Evolutionary conservation across 1,140 invertebrate species (phyloP).

Genomic region (Nymphalis io): DNA sequence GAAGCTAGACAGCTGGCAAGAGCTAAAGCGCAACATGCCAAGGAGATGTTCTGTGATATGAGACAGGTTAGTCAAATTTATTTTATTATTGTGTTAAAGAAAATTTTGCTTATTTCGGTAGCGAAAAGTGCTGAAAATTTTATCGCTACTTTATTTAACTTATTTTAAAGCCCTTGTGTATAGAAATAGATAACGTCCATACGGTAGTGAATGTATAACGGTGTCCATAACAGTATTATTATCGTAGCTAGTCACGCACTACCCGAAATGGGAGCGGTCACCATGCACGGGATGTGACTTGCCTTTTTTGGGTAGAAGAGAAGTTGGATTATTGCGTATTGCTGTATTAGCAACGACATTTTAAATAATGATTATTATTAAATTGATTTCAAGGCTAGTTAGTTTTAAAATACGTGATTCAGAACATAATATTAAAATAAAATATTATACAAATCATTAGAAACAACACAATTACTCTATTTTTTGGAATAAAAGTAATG

Average conservation of each 20-base stretch:
- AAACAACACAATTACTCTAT: no score
- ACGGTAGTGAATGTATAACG: constrained; percentile 37
- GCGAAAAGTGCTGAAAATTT: no score
- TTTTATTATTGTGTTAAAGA: no score
- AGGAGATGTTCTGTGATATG: constrained; percentile 70
- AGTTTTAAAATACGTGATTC: neutral
- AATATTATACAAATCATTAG: no score
- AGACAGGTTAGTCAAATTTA: constrained; percentile 54
- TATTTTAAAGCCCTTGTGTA: neutral
- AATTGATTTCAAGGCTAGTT: neutral
- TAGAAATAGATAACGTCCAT: constrained; percentile 4
- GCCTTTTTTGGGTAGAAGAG: constrained; percentile 25
- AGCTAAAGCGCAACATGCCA: constrained; percentile 69
- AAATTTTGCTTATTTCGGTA: no score
- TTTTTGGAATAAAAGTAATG: no score
- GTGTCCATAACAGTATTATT: constrained; percentile 45
- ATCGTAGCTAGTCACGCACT: constrained; percentile 38
- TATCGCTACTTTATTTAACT: neutral
- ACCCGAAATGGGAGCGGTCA: constrained; percentile 38
- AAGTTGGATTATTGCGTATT: constrained; percentile 22
- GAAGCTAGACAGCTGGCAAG: constrained; percentile 80
- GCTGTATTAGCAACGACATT: constrained; percentile 4
- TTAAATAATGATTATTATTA: constrained; percentile 12
- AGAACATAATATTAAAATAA: neutral
- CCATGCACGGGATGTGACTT: constrained; percentile 25